Evolutionary conservation across 2,113 vertebrate genomes (phyloP).

Genomic region (Tachycineta bicolor): DNA sequence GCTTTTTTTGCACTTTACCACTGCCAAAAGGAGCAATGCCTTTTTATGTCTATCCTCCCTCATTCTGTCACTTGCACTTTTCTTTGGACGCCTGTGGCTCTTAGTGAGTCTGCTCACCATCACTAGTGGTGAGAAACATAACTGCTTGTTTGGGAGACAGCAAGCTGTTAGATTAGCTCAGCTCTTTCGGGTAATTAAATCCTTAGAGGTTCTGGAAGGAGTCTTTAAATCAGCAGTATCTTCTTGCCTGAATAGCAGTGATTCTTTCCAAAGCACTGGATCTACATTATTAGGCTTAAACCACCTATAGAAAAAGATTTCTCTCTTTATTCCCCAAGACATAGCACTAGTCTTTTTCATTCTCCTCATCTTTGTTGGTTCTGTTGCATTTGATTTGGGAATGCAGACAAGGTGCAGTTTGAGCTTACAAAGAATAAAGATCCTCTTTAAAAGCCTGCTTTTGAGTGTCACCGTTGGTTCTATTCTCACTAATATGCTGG

Average conservation of each 20-base stretch:
- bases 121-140: background rate
- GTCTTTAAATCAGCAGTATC: background rate
- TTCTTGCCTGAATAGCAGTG: constrained; percentile 3
- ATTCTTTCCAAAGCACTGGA: constrained; percentile 10
- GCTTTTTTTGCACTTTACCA: background rate
- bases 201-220: constrained; percentile 3
- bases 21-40: background rate
- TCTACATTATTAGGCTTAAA: constrained; percentile 24
- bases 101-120: background rate
- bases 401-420: background rate
- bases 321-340: background rate
- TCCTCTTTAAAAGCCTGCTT: background rate
- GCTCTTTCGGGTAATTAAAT: background rate
- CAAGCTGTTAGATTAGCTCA: background rate
- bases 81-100: background rate
- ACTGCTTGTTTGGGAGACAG: background rate
- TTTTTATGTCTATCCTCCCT: background rate
- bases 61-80: background rate
- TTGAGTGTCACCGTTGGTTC: background rate
- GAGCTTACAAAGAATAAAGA: background rate
- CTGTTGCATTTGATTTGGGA: background rate
- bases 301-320: background rate
- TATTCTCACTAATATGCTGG: background rate
- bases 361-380: background rate
- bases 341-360: background rate